Evolutionary conservation across 2,888 invertebrate genomes (phyloP).

Genomic region (Cephus pulcher): DNA sequence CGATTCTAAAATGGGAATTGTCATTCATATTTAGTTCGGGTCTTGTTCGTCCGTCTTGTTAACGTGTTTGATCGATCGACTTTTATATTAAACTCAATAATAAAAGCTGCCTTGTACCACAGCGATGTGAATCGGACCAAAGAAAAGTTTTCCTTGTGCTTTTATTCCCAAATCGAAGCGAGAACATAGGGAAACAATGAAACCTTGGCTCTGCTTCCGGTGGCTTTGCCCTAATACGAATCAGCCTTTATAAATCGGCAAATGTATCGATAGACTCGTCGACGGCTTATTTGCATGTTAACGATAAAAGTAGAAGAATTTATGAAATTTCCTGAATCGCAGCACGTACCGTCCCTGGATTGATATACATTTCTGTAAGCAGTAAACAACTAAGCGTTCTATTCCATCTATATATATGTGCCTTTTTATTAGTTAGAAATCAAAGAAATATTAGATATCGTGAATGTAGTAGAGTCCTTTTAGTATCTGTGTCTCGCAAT

Average conservation of each 20-base stretch:
- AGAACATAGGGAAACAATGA: not conserved
- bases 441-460: not conserved
- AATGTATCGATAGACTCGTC: not conserved
- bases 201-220: not conserved
- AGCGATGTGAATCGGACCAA: not conserved
- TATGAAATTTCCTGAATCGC: not conserved
- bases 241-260: not conserved
- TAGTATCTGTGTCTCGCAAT: not conserved
- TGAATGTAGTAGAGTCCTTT: not conserved
- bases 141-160: not conserved
- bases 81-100: not conserved
- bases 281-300: not conserved
- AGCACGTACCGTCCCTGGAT: not conserved
- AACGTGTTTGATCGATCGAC: not conserved
- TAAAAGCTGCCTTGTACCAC: not conserved
- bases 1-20: conserved; percentile 4
- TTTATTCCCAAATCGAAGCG: not conserved
- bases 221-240: not conserved
- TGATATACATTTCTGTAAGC: not conserved
- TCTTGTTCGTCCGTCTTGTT: not conserved
- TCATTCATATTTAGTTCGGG: not conserved
- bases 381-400: not conserved
- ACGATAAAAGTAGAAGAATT: not conserved
- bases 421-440: not conserved
- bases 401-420: not conserved